Evolutionary conservation across 2,113 vertebrate genomes (phyloP).

Genomic region (Cephalopterus ornatus): DNA sequence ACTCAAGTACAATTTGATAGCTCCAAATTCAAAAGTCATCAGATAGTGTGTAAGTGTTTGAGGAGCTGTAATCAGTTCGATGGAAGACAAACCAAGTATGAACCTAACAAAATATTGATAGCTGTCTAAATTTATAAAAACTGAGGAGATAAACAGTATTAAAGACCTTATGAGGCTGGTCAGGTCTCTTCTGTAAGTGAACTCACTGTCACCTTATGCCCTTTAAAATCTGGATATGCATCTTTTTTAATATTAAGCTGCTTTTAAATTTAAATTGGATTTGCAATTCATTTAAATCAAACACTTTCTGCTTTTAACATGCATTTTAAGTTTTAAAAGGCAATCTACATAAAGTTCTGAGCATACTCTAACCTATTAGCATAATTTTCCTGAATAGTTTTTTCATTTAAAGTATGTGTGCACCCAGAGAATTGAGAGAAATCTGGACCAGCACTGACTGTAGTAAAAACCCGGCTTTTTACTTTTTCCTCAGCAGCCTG

Average conservation of each 20-base stretch:
- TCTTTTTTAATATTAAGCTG: background rate
- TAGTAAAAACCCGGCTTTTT: background rate
- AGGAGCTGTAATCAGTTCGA: background rate
- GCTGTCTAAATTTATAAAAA: background rate
- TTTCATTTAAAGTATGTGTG: background rate
- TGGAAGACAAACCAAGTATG: background rate
- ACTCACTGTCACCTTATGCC: background rate
- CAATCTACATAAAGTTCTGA: background rate
- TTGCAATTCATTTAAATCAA: background rate
- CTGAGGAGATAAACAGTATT: background rate
- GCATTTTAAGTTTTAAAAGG: background rate
- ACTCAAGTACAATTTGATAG: background rate
- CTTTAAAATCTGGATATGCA: background rate
- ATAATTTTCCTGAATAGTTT: background rate
- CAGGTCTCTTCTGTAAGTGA: background rate
- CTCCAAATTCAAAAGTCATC: background rate
- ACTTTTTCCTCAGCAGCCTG: background rate
- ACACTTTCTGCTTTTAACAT: background rate
- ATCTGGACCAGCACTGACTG: background rate
- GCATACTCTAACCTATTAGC: background rate
- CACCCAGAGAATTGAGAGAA: slow-evolving; percentile 1
- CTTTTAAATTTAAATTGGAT: background rate
- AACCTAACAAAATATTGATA: background rate
- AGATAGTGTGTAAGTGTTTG: background rate
- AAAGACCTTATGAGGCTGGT: background rate